These are phyloP conservation scores for Aulostomus chinensis DNA, from an alignment of 2,797 vertebrate species.

Conservation along the genomic window DNA sequence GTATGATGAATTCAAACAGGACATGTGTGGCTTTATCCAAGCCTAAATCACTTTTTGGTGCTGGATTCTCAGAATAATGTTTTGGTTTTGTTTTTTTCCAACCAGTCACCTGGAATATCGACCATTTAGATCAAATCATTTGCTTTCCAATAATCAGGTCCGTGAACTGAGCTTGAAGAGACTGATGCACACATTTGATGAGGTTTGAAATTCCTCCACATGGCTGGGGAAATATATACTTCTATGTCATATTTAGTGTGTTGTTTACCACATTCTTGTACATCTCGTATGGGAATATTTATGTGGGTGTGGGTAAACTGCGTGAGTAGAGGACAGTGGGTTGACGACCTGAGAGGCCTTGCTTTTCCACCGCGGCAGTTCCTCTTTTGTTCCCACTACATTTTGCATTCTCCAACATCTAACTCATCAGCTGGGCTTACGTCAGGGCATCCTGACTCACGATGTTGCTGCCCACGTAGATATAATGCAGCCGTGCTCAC, in stretches of 20 bases:
- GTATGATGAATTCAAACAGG: too few relatives aligned
- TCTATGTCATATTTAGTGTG: background rate
- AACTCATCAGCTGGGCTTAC: conserved; percentile 58
- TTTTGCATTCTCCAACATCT: conserved; percentile 73
- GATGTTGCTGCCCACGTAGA: conserved; percentile 2
- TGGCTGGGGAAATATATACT: background rate
- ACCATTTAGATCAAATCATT: too few relatives aligned
- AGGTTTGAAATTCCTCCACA: too few relatives aligned
- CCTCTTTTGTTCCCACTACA: conserved; percentile 70
- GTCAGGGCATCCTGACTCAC: conserved; percentile 64
- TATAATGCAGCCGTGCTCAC: background rate
- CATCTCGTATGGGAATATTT: background rate
- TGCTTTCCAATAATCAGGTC: too few relatives aligned
- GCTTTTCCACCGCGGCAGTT: conserved; percentile 50
- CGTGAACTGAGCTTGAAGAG: too few relatives aligned
- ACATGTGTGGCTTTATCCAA: too few relatives aligned
- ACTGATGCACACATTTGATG: too few relatives aligned
- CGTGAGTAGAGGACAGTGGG: conserved; percentile 25
- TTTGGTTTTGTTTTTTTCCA: too few relatives aligned
- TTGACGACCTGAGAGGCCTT: conserved; percentile 58
- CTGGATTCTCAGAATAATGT: too few relatives aligned
- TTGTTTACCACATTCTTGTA: background rate
- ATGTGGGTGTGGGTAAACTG: conserved; percentile 33
- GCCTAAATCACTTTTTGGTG: too few relatives aligned
- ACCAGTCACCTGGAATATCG: too few relatives aligned